Base-by-base conservation (phyloP, 2,888 invertebrate species). In the Andrena chrysosceles region DNA sequence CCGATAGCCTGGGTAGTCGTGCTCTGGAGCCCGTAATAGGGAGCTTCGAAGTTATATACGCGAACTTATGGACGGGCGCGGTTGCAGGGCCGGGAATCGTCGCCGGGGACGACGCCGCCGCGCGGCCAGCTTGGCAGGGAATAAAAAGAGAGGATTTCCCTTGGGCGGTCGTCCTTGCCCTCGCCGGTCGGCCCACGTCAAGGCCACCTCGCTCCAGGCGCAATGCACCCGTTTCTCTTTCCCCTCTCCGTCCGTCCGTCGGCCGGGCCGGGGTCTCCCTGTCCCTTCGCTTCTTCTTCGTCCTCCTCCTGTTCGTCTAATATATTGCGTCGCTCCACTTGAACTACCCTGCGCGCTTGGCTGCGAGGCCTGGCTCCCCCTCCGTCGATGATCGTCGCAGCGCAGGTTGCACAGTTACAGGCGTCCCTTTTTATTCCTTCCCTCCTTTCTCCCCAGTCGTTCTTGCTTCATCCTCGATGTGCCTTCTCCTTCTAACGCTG, bases 91-190 rank as follows among this genome's bases (percentile, higher is more conserved):
- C 68, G 72, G 81, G 71, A 83, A 77, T 73, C 78, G 78, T 81
- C 82, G 84, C 81, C 76, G 83, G 68, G 79, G 85, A 86, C 77
- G 87, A 83, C 77, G 84, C 84, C 78, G 86, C 79, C 81, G 85
- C 66, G 75, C 77, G 72, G 88, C 69, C 77, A 66, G 80, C 78
- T 67, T 68, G 76, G 70, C 42, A 82, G 69, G 75, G 78, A 84
- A 88, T 76, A 90, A 89, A 83, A 88, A 90, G 89, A 91, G 88
- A 91, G 90, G 83, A 88, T 88, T 86, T 91, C 86, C 90, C 90
- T 89, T 84, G 88, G 90, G 92, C 91, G 89, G 92, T 93, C 93
- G 94, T 91, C 93, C 94, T 93, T 94, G 93, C 93, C 93, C 93
- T 93, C 93, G 90, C 92, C 89, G 88, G 89, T 88, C 91, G 91